Base-by-base conservation (phyloP, 1,140 invertebrate species). In the Ips typographus region DNA sequence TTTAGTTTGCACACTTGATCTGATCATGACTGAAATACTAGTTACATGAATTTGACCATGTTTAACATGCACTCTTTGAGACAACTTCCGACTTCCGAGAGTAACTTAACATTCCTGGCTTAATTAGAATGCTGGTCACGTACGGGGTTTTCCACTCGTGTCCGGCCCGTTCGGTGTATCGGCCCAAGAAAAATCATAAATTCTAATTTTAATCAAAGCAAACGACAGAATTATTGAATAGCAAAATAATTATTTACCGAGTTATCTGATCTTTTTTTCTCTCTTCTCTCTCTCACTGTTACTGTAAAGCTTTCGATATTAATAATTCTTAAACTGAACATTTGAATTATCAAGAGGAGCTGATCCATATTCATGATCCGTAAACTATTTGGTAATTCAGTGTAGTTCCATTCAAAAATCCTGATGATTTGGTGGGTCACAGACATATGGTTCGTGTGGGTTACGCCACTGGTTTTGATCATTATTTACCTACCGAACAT, bases 241-340 rank as follows among this genome's bases (percentile, higher is more conserved):
- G 59, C 59, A 62, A 62, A 62, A 62, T 62, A 62, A 62, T 62
- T 62, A 62, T 62, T 62, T 62, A 49, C 59, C 59, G n/a, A 62
- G 59, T 62, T 62, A 62, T 62, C 59, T 62, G 59, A 62, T 62
- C 59, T 44, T 47, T 62, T 62, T 62, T 62, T 49, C 4, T 43
- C 37, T 1, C 53, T 6, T 6, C 53, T n/a, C 7, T 38, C 53
- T 56, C 47, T 22, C 47, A 22, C 22, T 49, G 7, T 8, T 49
- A 49, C 47, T 49, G 47, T 49, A 7, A 49, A 42, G 40, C 2
- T 40, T 8, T 37, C 42, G 59, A 62, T 44, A 58, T 58, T 58
- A 58, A 58, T 58, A 58, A 40, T 58, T 40, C 40, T 58, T 40
- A 58, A 58, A 22, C 37, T 58, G 56, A 58, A 37, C 36, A 41